A percentile compares a stretch with the other conserved stretches of the same genome.
phyloP scores from a whole-genome alignment of 2,113 vertebrate species.

The Malurus melanocephalus region DNA sequence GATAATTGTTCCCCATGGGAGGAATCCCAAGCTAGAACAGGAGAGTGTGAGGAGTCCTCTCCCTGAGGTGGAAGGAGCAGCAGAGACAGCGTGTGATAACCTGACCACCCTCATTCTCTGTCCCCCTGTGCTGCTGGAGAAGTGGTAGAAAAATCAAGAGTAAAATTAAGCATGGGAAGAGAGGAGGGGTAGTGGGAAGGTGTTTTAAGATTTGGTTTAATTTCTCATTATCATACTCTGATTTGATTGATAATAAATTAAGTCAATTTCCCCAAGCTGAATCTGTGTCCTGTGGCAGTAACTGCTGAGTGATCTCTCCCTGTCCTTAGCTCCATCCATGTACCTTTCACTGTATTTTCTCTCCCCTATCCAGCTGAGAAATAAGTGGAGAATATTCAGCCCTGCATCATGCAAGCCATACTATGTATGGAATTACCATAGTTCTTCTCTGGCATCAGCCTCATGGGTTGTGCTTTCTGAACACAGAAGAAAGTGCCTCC shows the following conservation, averaged over 20 bases:
- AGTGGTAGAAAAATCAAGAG: neutral
- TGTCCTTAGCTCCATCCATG: neutral
- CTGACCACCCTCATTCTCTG: neutral
- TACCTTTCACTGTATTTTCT: neutral
- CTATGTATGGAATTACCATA: neutral
- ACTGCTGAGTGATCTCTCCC: neutral
- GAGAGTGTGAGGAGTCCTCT: neutral
- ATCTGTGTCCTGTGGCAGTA: neutral
- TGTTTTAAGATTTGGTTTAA: neutral
- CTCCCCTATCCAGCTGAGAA: neutral
- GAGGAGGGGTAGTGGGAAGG: neutral
- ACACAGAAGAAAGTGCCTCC: neutral
- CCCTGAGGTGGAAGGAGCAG: neutral
- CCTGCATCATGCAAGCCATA: neutral
- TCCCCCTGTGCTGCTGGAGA: fast-evolving
- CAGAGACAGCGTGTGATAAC: fast-evolving
- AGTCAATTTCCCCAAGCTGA: neutral
- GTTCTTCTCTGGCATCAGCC: neutral
- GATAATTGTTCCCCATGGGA: fast-evolving
- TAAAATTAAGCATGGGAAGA: neutral
- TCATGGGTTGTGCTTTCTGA: neutral
- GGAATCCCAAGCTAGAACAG: neutral
- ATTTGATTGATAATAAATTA: neutral
- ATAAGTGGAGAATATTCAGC: neutral
- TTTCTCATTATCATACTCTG: neutral